A percentile compares a stretch with the other conserved stretches of the same genome.
These are phyloP conservation scores for Tapirus terrestris DNA, from an alignment of 2,113 vertebrate species.

Conservation along the genomic window DNA sequence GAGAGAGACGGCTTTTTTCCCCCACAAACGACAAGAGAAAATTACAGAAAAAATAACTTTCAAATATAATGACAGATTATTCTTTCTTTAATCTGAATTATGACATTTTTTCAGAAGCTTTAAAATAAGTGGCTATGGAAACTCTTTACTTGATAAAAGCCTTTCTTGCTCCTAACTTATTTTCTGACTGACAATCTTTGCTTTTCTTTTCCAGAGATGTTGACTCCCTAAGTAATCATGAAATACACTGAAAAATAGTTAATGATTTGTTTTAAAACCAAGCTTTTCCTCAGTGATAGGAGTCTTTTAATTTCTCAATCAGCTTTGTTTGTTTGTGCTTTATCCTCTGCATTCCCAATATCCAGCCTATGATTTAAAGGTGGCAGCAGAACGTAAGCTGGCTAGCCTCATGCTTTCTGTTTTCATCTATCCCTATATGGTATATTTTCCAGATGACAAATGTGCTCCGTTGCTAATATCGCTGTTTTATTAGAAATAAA, in stretches of 20 bases:
- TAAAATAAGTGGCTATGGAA: neutral
- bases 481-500: neutral
- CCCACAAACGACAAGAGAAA: neutral
- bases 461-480: neutral
- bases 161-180: neutral
- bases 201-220: neutral
- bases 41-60: neutral
- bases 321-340: neutral
- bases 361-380: neutral
- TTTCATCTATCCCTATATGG: neutral
- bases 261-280: neutral
- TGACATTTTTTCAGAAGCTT: slow-evolving; percentile 5
- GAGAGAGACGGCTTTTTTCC: neutral
- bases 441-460: neutral
- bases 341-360: neutral
- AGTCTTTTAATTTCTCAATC: neutral
- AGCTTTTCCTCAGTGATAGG: neutral
- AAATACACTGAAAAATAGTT: neutral
- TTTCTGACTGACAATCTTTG: neutral
- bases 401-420: neutral
- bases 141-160: neutral
- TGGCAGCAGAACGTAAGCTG: neutral
- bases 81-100: slow-evolving; percentile 18
- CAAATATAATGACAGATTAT: neutral
- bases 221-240: neutral